A percentile compares a stretch with the other conserved stretches of the same genome.
These are phyloP conservation scores for Pagetopsis macropterus DNA, from an alignment of 2,797 vertebrate genomes.

Conservation along the genomic window DNA sequence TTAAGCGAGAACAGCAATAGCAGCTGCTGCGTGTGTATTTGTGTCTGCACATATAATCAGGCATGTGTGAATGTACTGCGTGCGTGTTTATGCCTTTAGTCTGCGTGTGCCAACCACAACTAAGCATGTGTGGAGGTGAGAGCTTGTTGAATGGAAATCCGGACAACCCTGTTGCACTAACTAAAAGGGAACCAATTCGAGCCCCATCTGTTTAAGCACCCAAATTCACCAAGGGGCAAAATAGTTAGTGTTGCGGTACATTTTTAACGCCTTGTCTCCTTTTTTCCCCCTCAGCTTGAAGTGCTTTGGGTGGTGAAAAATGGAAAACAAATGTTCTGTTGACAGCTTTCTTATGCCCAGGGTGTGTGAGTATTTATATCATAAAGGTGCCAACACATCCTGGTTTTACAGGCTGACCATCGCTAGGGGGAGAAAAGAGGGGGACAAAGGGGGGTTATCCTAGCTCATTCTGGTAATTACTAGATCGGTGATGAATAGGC, in stretches of 20 bases:
- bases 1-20: slow-evolving; percentile 3
- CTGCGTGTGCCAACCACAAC: slow-evolving; percentile 39
- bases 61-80: slow-evolving; percentile 22
- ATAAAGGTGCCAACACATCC: slow-evolving; percentile 86
- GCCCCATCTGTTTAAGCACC: slow-evolving; percentile 83
- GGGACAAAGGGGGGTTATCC: slow-evolving; percentile 56
- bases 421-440: slow-evolving; percentile 58
- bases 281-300: slow-evolving; percentile 76
- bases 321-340: slow-evolving; percentile 98
- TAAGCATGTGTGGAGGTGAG: slow-evolving; percentile 72
- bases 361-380: slow-evolving; percentile 91
- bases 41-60: slow-evolving; percentile 11
- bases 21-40: slow-evolving; percentile 23
- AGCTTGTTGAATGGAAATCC: slow-evolving; percentile 61
- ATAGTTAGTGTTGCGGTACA: slow-evolving; percentile 80
- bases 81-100: slow-evolving; percentile 36
- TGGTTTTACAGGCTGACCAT: slow-evolving; percentile 80
- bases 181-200: slow-evolving; percentile 72
- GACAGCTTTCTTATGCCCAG: slow-evolving; percentile 97
- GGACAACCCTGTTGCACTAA: slow-evolving; percentile 59
- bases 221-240: slow-evolving; percentile 84
- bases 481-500: slow-evolving; percentile 59
- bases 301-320: slow-evolving; percentile 96
- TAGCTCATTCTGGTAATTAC: slow-evolving; percentile 77
- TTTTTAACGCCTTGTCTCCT: slow-evolving; percentile 85